These are phyloP conservation scores for Nycticryphes semicollaris DNA, from an alignment of 2,113 vertebrate genomes.

Conservation along the genomic window DNA sequence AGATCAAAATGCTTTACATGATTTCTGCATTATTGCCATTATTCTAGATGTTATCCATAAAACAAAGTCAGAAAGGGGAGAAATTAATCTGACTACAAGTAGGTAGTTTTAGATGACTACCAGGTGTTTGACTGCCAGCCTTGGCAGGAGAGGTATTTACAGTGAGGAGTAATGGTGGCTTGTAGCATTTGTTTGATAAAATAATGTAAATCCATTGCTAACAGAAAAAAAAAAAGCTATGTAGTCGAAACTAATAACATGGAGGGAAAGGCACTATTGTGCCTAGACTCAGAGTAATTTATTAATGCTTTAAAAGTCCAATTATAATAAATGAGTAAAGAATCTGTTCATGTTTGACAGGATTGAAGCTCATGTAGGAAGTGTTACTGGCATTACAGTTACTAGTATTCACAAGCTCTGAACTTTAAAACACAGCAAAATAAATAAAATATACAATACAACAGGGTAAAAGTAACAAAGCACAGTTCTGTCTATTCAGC, in stretches of 20 bases:
- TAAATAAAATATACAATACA: not conserved
- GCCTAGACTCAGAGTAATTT: not conserved
- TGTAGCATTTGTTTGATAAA: not conserved
- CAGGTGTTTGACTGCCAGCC: not conserved
- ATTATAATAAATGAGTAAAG: not conserved
- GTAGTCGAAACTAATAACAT: not conserved
- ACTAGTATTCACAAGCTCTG: not conserved
- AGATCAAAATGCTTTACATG: not conserved
- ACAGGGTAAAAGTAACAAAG: not conserved
- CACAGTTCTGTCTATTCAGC: not conserved
- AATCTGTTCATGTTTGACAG: not conserved
- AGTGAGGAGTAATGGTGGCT: not conserved
- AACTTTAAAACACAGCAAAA: not conserved
- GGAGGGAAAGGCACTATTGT: not conserved
- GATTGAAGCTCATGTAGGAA: not conserved
- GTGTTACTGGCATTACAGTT: not conserved
- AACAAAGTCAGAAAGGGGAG: not conserved
- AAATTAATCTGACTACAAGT: not conserved
- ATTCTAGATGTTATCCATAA: not conserved
- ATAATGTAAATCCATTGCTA: not conserved
- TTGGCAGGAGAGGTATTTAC: not conserved
- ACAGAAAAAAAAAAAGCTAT: rapidly evolving
- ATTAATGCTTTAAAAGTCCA: not conserved
- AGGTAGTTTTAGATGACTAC: not conserved
- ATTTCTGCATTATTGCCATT: not conserved